phyloP scores from a whole-genome alignment of 2,797 vertebrate genomes.

The Triplophysa yarkandensis region DNA sequence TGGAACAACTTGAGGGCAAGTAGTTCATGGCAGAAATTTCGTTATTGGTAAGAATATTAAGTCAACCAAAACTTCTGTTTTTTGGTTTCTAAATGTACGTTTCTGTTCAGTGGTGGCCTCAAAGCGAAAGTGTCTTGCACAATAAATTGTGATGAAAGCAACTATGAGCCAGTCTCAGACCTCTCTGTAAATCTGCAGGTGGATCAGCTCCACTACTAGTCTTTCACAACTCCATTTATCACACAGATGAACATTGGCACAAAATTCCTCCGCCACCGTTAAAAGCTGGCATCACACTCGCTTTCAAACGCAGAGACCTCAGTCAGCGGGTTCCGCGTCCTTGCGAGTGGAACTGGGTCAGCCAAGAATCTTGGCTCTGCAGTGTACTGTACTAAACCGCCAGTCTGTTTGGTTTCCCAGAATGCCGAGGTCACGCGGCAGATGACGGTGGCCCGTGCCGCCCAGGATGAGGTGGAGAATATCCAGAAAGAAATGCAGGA shows the following conservation, averaged over 20 bases:
- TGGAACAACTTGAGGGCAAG: too few relatives aligned
- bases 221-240: background rate
- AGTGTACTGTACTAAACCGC: slow-evolving; percentile 18
- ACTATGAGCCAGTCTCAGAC: background rate
- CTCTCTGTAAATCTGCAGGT: slow-evolving; percentile 20
- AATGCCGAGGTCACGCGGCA: slow-evolving; percentile 96
- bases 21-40: too few relatives aligned
- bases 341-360: slow-evolving; percentile 31
- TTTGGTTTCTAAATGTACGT: too few relatives aligned
- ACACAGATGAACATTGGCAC: slow-evolving; percentile 8
- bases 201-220: background rate
- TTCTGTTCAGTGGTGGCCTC: too few relatives aligned
- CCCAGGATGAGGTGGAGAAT: slow-evolving; percentile 86
- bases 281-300: background rate
- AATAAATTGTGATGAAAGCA: too few relatives aligned
- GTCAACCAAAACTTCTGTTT: too few relatives aligned
- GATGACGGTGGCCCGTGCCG: slow-evolving; percentile 85
- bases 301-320: background rate
- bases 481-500: slow-evolving; percentile 89
- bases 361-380: slow-evolving; percentile 28
- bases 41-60: too few relatives aligned
- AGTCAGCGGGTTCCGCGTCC: background rate
- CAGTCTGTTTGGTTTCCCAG: slow-evolving; percentile 66
- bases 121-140: too few relatives aligned
- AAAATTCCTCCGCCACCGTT: background rate